Percentiles rank a stretch among this genome's conserved stretches.
These are phyloP conservation scores for Drosophila bunnanda DNA, from an alignment of 2,888 invertebrate species.

Conservation along the genomic window DNA sequence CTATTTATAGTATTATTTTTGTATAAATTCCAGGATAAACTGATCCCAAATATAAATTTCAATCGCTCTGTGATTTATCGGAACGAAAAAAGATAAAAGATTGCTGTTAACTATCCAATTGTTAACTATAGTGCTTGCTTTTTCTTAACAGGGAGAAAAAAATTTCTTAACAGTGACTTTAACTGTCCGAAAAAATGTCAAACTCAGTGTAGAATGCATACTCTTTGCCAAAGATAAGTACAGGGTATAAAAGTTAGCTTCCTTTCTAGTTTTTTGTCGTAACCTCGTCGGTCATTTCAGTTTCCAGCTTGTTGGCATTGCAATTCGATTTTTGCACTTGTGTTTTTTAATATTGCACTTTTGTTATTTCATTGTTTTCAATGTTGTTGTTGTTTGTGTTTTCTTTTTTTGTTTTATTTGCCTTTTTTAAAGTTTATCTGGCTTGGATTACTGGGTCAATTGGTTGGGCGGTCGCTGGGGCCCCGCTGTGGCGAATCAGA, in stretches of 20 bases:
- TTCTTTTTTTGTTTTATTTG: slow-evolving; percentile 8
- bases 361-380: slow-evolving; percentile 20
- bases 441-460: slow-evolving; percentile 67
- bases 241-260: slow-evolving; percentile 8
- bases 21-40: not conserved
- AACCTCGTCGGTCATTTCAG: slow-evolving; percentile 18
- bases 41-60: no score
- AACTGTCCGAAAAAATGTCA: not conserved
- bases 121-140: no score
- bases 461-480: slow-evolving; percentile 29
- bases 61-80: not conserved
- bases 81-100: not conserved
- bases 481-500: slow-evolving; percentile 22
- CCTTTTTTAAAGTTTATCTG: slow-evolving; percentile 55
- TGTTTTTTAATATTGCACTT: slow-evolving; percentile 70
- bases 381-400: not conserved
- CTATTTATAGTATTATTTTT: not conserved
- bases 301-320: slow-evolving; percentile 52
- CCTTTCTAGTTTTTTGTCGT: slow-evolving; percentile 8
- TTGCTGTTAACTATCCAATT: not conserved
- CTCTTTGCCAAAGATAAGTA: no score
- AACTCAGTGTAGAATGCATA: not conserved
- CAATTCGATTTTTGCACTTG: slow-evolving; percentile 66
- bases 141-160: not conserved
- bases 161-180: not conserved